A percentile compares a stretch with the other conserved stretches of the same genome.
phyloP scores from a whole-genome alignment of 2,888 invertebrate genomes.

The Steinernema hermaphroditum region DNA sequence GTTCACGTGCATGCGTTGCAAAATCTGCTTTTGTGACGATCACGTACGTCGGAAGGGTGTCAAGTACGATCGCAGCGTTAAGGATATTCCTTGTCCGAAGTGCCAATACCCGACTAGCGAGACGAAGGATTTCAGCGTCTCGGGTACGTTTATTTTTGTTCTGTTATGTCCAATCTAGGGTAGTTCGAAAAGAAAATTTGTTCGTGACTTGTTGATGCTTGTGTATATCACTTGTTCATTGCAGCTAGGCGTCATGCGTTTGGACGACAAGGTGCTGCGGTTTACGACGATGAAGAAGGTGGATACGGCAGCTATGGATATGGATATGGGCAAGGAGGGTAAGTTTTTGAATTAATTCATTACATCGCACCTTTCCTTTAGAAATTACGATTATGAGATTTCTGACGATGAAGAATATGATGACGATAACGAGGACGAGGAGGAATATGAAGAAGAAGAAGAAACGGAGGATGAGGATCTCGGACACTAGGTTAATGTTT shows the following conservation, averaged over 20 bases:
- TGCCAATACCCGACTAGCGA: slow-evolving; percentile 89
- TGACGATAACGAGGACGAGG: slow-evolving; percentile 29
- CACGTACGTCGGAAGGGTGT: slow-evolving; percentile 89
- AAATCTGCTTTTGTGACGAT: slow-evolving; percentile 93
- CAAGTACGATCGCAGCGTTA: slow-evolving; percentile 76
- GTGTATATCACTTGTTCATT: background rate
- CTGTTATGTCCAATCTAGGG: no score
- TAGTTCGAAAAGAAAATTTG: no score
- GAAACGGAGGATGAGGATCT: background rate
- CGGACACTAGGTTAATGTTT: no score
- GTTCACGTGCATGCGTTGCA: slow-evolving; percentile 91
- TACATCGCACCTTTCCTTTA: background rate
- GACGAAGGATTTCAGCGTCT: slow-evolving; percentile 92
- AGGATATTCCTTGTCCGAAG: slow-evolving; percentile 84
- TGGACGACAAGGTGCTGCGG: slow-evolving; percentile 61
- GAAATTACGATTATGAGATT: background rate
- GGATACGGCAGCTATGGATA: slow-evolving; percentile 11
- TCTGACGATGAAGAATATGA: slow-evolving; percentile 14
- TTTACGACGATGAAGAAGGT: slow-evolving; percentile 37
- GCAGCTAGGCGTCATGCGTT: slow-evolving; percentile 66
- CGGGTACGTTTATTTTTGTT: slow-evolving; percentile 76
- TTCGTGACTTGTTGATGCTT: background rate
- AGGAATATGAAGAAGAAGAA: slow-evolving; percentile 26
- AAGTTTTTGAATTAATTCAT: background rate
- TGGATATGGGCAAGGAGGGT: slow-evolving; percentile 2